Evolutionary conservation across 2,797 vertebrate species (phyloP).

Genomic region (Onychomys arenicola): DNA sequence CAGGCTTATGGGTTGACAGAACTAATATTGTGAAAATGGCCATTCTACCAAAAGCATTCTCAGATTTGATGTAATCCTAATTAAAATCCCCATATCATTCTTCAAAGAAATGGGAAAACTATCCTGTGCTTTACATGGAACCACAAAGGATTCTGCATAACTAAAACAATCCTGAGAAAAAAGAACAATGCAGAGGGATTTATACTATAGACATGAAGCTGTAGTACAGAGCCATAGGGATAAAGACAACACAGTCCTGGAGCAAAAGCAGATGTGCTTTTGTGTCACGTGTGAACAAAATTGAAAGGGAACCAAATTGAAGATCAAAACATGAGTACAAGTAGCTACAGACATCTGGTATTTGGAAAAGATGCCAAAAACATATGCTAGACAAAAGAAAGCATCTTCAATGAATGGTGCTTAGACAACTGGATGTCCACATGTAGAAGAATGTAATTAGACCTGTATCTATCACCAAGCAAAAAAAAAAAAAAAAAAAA

Average conservation of each 20-base stretch:
- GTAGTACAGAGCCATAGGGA: background rate
- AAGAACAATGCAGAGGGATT: background rate
- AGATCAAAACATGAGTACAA: background rate
- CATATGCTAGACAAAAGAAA: background rate
- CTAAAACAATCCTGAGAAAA: background rate
- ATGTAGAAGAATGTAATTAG: background rate
- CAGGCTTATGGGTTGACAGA: background rate
- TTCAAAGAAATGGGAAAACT: background rate
- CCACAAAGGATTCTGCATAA: background rate
- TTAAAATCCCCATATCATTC: background rate
- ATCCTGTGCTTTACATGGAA: background rate
- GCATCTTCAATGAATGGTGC: no score
- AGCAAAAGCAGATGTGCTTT: background rate
- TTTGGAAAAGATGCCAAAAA: background rate
- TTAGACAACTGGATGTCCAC: background rate
- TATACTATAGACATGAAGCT: background rate
- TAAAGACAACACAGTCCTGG: background rate
- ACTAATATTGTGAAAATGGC: background rate
- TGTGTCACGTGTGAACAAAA: background rate
- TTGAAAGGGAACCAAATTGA: background rate
- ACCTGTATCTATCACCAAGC: background rate
- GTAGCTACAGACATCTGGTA: background rate
- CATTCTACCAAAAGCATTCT: background rate
- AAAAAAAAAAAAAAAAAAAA: background rate
- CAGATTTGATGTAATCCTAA: background rate